Conservation (phyloP, 2,113 vertebrate genomes). For the human (Homo sapiens) region GRCh38 chr2:221299001-221299500, state of each 20-base stretch:
- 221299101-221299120: not conserved
- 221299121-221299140: not conserved
- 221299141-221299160: not conserved
- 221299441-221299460: conserved; percentile 24
- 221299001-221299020: not conserved
- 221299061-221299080: not conserved
- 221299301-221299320: conserved; percentile 61
- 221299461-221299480: not conserved
- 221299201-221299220: conserved; percentile 46
- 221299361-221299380: conserved; percentile 60
- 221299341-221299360: conserved; percentile 66
- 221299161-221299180: conserved; percentile 10
- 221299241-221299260: conserved; percentile 66
- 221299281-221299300: conserved; percentile 62
- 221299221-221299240: conserved; percentile 43
- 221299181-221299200: conserved; percentile 33
- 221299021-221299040: not conserved
- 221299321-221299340: conserved; percentile 73
- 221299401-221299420: conserved; percentile 14
- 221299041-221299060: not conserved
- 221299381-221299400: conserved; percentile 32
- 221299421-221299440: not conserved
- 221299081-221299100: not conserved
- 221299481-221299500: not conserved
- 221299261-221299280: conserved; percentile 62